These are phyloP conservation scores for Lethenteron reissneri DNA, from an alignment of 2,113 vertebrate species.

Conservation along the genomic window DNA sequence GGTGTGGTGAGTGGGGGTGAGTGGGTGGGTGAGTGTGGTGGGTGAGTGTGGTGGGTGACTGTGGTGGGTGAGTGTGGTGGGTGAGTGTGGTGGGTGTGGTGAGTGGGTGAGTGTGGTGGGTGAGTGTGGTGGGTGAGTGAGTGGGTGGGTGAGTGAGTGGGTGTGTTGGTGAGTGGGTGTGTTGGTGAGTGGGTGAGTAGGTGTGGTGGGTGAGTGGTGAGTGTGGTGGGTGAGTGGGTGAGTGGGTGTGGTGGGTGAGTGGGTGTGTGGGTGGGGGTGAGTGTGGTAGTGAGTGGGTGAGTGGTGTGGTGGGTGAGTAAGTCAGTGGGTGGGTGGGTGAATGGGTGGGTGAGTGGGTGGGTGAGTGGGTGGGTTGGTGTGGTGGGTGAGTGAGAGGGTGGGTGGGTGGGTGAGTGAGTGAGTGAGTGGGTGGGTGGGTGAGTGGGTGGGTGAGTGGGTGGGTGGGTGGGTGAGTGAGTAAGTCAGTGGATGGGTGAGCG, in stretches of 20 bases:
- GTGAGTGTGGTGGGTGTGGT: neutral
- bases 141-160: neutral
- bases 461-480: neutral
- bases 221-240: neutral
- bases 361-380: neutral
- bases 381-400: slow-evolving; percentile 5
- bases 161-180: neutral
- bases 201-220: neutral
- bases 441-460: neutral
- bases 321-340: slow-evolving; percentile 41
- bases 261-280: neutral
- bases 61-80: neutral
- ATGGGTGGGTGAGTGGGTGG: slow-evolving; percentile 23
- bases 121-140: too few relatives aligned
- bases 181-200: neutral
- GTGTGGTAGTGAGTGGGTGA: slow-evolving; percentile 15
- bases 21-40: slow-evolving; percentile 7
- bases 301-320: slow-evolving; percentile 72
- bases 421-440: neutral
- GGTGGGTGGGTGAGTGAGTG: neutral
- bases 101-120: neutral
- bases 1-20: too few relatives aligned
- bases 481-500: too few relatives aligned
- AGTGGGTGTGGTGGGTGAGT: neutral
- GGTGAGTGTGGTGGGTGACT: neutral